Conservation (phyloP, 64 coral and sea anemone species). For the Montipora capricornis region DNA sequence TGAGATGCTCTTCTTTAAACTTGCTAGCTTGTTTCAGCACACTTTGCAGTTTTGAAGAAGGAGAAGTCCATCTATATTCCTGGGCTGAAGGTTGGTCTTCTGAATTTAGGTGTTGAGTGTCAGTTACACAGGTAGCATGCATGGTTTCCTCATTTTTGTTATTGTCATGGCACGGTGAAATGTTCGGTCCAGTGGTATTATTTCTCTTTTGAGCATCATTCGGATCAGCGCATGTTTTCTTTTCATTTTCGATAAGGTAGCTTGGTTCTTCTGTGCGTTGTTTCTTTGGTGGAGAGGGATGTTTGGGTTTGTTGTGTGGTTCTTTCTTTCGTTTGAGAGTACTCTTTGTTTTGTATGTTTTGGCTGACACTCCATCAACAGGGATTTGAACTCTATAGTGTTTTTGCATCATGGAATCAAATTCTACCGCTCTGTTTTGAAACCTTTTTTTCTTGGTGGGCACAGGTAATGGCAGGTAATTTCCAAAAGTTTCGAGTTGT, state of each 20-base stretch:
- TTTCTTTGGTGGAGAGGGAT: conserved; percentile 53
- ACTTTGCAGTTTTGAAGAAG: too few species aligned
- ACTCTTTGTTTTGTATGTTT: conserved; percentile 10
- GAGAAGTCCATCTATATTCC: too few species aligned
- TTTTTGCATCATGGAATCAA: conserved; percentile 80
- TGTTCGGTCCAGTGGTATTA: background rate
- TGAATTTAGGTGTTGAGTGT: background rate
- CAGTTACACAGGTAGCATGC: background rate
- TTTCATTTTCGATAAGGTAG: conserved; percentile 36
- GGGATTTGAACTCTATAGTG: conserved; percentile 75
- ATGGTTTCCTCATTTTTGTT: background rate
- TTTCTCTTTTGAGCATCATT: background rate
- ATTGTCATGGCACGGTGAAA: background rate
- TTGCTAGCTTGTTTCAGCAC: background rate
- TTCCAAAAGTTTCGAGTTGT: background rate
- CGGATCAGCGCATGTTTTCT: background rate
- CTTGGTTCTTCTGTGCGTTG: conserved; percentile 14
- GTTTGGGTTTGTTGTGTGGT: conserved; percentile 19
- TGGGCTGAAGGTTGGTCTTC: background rate
- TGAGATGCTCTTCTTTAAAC: background rate
- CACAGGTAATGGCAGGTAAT: conserved; percentile 75
- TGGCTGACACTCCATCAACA: conserved; percentile 45
- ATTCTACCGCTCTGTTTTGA: conserved; percentile 63
- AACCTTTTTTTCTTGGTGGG: conserved; percentile 69
- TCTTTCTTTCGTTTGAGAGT: conserved; percentile 11